Base-by-base conservation (phyloP, 2,797 vertebrate genomes). In the Etheostoma perlongum region DNA sequence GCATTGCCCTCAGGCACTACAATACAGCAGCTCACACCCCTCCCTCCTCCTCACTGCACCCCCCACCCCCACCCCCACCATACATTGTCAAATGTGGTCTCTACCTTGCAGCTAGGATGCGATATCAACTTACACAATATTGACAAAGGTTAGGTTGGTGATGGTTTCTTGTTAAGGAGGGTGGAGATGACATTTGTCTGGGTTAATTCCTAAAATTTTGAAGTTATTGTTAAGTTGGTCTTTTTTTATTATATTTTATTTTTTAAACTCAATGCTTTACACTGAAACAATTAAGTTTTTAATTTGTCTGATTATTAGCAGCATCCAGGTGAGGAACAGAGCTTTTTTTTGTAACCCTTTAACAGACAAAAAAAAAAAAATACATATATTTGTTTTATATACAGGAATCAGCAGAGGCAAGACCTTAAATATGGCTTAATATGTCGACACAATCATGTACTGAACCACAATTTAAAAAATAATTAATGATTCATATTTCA, bases 1-100 rank as follows among this genome's bases (percentile, higher is more conserved):
- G 96, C 95, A 85, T 93, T 94, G 96, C 95, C 97, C 94, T 87
- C 94, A 95, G 97, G 96, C 96, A 72, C 92, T 93, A 94, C 93
- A 95, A 94, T 95, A 90, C 89, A 92, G 93, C 90, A 85, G 81
- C 87, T 16, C 82, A 83, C 89, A 89, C 85, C 83, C 49, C 47
- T 61, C 84, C 79, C 47, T 76, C 72, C 80, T 55, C 85, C 86
- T 78, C 8, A 67, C 72, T 40, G 74, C 71, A 42, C 74, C 44
- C 82, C 85, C 88, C 79, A 21, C 33, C 57, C 82, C 21, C 5
- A 12, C 84, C 59, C 80, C 80, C 85, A 76, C 67, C 42, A 82
- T 73, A 74, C 67, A 84, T 80, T 88, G 83, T 91, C 93, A 89
- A 84, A 93, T 77, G 89, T 74, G 89, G 82, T 89, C 87, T 91